Evolutionary conservation across 1,140 invertebrate genomes (phyloP).

Genomic region (Ridgeia piscesae): DNA sequence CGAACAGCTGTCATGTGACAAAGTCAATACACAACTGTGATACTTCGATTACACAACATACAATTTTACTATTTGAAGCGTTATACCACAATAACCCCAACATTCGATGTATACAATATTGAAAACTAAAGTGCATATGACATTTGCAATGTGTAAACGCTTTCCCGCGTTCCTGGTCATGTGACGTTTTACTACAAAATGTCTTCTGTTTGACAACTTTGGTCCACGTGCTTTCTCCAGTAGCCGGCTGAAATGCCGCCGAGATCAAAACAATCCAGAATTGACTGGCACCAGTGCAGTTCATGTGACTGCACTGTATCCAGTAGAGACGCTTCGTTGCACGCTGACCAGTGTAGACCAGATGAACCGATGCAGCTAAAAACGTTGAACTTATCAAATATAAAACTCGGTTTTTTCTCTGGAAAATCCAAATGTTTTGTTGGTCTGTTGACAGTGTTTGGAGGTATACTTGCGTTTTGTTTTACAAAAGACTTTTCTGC

Average conservation of each 20-base stretch:
- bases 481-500: background rate
- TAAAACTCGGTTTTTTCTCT: conserved; percentile 9
- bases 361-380: background rate
- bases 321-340: background rate
- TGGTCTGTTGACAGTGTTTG: background rate
- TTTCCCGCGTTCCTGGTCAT: background rate
- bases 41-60: background rate
- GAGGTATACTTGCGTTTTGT: background rate
- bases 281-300: conserved; percentile 1
- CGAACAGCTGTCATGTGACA: conserved; percentile 3
- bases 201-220: conserved; percentile 5
- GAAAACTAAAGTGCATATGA: background rate
- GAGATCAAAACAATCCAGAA: conserved; percentile 19
- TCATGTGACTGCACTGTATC: background rate
- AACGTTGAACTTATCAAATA: background rate
- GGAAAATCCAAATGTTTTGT: background rate
- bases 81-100: background rate
- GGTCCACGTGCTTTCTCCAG: background rate
- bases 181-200: background rate
- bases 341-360: conserved; percentile 4
- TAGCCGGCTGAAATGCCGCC: background rate
- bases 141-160: background rate
- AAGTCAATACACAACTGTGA: background rate
- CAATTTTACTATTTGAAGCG: background rate
- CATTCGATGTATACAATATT: background rate